Conservation (phyloP, 2,113 vertebrate genomes). For the Crotalus tigris region DNA sequence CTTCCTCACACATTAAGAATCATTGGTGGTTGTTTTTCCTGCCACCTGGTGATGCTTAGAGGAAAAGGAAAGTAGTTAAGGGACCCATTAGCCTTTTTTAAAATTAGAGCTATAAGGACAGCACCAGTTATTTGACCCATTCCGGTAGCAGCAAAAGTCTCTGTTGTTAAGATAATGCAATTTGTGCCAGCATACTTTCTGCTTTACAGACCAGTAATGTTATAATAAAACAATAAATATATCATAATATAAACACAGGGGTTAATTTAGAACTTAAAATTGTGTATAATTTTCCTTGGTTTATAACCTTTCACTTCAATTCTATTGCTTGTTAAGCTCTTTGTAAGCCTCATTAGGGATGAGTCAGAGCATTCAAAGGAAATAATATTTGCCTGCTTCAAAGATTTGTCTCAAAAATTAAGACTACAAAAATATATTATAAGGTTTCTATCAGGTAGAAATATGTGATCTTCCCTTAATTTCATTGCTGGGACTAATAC, state of each 20-base stretch:
- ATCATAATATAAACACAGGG: background rate
- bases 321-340: background rate
- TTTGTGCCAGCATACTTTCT: background rate
- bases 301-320: background rate
- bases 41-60: background rate
- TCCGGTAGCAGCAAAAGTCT: background rate
- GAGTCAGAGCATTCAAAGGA: constrained; percentile 6
- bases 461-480: background rate
- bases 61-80: background rate
- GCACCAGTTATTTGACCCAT: background rate
- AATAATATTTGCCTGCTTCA: background rate
- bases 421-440: background rate
- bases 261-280: constrained; percentile 17
- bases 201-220: background rate
- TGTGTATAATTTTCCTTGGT: constrained; percentile 6
- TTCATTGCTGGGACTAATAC: background rate
- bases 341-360: constrained; percentile 7
- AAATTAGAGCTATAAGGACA: background rate
- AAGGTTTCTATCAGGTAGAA: background rate
- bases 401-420: background rate
- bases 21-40: background rate
- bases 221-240: background rate
- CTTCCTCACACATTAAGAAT: background rate
- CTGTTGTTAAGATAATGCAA: background rate
- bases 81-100: background rate